phyloP scores from a whole-genome alignment of 2,888 invertebrate species.

The Platypus cylindrus region DNA sequence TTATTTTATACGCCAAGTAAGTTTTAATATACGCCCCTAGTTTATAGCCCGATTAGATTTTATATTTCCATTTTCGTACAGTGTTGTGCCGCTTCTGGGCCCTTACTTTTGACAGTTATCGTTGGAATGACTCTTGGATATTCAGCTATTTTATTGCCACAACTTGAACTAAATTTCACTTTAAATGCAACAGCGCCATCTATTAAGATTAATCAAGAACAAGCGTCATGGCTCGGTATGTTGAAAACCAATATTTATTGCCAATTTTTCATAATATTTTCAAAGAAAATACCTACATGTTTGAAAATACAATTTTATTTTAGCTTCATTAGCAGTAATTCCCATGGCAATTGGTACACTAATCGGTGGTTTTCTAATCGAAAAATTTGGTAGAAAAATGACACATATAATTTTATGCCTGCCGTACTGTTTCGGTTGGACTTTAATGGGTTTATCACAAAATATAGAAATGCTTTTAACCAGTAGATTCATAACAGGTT shows the following conservation, averaged over 20 bases:
- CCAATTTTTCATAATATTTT: too few relatives aligned
- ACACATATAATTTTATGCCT: conserved; percentile 44
- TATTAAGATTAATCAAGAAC: conserved; percentile 37
- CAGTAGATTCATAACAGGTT: conserved; percentile 23
- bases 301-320: conserved; percentile 3
- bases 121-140: conserved; percentile 51
- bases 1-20: too few relatives aligned
- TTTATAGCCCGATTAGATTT: neutral
- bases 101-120: conserved; percentile 43
- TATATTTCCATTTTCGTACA: conserved; percentile 24
- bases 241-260: neutral
- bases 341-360: conserved; percentile 53
- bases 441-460: conserved; percentile 41
- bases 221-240: conserved; percentile 50
- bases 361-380: conserved; percentile 46
- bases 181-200: conserved; percentile 21
- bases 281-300: neutral
- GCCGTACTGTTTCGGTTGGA: conserved; percentile 48
- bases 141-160: conserved; percentile 50
- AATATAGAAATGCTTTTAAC: conserved; percentile 42
- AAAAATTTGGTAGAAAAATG: conserved; percentile 45
- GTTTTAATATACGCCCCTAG: too few relatives aligned
- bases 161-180: conserved; percentile 33
- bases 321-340: conserved; percentile 50
- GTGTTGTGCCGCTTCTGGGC: conserved; percentile 42